Evolutionary conservation across 2,888 invertebrate genomes (phyloP), one percentile per base, ranked within the genome.

Genomic region (Tridacna gigas): DNA sequence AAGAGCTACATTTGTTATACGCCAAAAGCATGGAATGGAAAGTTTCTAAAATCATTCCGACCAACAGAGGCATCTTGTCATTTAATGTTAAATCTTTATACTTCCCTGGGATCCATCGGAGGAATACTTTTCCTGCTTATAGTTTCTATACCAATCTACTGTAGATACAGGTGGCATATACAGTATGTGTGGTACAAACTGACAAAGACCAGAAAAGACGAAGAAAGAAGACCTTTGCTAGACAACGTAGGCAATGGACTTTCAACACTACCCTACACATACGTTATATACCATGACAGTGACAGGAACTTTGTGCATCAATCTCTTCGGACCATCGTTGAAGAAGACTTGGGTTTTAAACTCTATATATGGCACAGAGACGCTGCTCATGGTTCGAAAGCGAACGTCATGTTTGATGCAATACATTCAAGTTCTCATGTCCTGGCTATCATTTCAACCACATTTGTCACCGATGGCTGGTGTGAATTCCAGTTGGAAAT

Each of bases 241-340:
- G 51, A 15, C 15, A 51, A 51, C 12, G 51, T 13, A 51, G 51
- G 15, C 51, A 15, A 9, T 61, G 9, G 26, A 9, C 12, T 26
- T 5, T 22, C 11, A 11, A 28, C 4, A 5, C 12, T 45, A n/a
- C 69, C 69, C 3, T 69, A 69, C 47, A 47, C 47, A 0, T 80
- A 80, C 48, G 75, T 80, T 0, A 80, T 80, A 28, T 80, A 80
- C 63, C 26, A 74, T n/a, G 75, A 80, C n/a, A 67, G 37, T 15
- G 80, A 75, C 51, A 2, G n/a, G 3, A 20, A 20, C 1, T 80
- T 75, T 28, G 69, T 80, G 5, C 80, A 75, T 18, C 12, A 67
- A 9, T 56, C 26, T 20, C 56, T 80, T 1, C n/a, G 28, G 4
- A 22, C 22, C 15, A 25, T 67, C 9, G 25, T 80, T n/a, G 80